These are phyloP conservation scores for Oryzias sinensis DNA, from an alignment of 2,797 vertebrate genomes.

Conservation along the genomic window DNA sequence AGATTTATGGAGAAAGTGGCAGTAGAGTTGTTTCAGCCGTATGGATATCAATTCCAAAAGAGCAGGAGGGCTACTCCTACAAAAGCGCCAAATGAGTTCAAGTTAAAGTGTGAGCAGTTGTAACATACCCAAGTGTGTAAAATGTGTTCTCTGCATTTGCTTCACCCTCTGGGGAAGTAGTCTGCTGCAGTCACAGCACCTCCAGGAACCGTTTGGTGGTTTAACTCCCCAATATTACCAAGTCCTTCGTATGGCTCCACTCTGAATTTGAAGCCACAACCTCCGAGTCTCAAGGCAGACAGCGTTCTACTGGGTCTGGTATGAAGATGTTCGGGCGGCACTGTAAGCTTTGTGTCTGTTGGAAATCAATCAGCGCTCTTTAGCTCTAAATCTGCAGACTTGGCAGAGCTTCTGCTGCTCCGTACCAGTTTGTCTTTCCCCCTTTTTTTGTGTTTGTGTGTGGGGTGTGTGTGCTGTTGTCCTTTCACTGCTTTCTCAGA, in stretches of 20 bases:
- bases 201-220: no score
- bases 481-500: slow-evolving; percentile 45
- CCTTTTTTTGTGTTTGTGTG: slow-evolving; percentile 51
- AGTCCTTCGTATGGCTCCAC: no score
- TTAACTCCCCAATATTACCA: no score
- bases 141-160: no score
- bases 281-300: no score
- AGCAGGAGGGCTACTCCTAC: slow-evolving; percentile 58
- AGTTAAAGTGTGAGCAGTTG: slow-evolving; percentile 56
- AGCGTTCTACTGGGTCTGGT: slow-evolving; percentile 11
- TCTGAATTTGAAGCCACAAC: no score
- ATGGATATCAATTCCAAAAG: slow-evolving; percentile 34
- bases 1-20: slow-evolving; percentile 5
- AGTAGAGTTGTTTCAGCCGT: slow-evolving; percentile 3
- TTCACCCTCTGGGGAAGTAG: no score
- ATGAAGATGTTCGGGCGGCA: slow-evolving; percentile 32
- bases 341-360: slow-evolving; percentile 67
- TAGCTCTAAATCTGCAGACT: slow-evolving; percentile 53
- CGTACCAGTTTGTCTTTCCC: slow-evolving; percentile 70
- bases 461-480: slow-evolving; percentile 11
- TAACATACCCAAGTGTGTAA: no score
- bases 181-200: no score
- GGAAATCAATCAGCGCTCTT: slow-evolving; percentile 72
- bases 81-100: slow-evolving; percentile 60
- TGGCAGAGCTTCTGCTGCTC: slow-evolving; percentile 60